A percentile compares a stretch with the other conserved stretches of the same genome.
Conservation (phyloP, 1,140 invertebrate genomes). For the Rhagoletis zephyria region DNA sequence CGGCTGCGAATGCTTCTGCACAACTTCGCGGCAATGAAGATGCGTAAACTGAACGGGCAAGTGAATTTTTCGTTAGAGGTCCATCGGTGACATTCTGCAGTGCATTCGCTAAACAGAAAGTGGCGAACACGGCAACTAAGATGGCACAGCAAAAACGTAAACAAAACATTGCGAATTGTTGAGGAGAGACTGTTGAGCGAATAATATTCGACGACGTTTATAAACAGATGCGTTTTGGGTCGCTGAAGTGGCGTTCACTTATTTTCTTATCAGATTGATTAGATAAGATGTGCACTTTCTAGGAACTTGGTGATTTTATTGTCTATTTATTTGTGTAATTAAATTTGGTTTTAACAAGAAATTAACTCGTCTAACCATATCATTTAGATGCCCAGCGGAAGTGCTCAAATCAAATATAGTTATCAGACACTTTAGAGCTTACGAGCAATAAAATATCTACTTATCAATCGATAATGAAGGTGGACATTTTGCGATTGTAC, state of each 20-base stretch:
- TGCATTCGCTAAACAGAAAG: neutral
- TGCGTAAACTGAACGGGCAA: neutral
- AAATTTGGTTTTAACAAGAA: no score
- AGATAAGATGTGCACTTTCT: neutral
- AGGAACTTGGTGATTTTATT: conserved; percentile 12
- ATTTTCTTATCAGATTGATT: neutral
- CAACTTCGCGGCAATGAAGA: neutral
- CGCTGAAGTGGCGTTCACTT: neutral
- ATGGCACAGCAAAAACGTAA: neutral
- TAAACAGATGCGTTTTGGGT: neutral
- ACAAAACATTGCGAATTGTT: neutral
- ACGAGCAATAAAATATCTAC: no score
- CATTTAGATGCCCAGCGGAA: neutral
- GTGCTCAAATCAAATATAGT: neutral
- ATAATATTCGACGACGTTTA: neutral
- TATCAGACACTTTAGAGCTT: neutral
- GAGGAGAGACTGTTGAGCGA: neutral
- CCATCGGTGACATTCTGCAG: neutral
- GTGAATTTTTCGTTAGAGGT: no score
- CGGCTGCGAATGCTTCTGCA: neutral
- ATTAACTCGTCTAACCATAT: neutral
- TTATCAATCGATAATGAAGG: no score
- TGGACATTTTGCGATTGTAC: no score
- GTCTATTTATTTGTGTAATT: neutral
- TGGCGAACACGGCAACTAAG: neutral